A percentile compares a stretch with the other conserved stretches of the same genome.
These are phyloP conservation scores for Microcebus lehilahytsara DNA, from an alignment of 2,113 vertebrate genomes.

Conservation along the genomic window DNA sequence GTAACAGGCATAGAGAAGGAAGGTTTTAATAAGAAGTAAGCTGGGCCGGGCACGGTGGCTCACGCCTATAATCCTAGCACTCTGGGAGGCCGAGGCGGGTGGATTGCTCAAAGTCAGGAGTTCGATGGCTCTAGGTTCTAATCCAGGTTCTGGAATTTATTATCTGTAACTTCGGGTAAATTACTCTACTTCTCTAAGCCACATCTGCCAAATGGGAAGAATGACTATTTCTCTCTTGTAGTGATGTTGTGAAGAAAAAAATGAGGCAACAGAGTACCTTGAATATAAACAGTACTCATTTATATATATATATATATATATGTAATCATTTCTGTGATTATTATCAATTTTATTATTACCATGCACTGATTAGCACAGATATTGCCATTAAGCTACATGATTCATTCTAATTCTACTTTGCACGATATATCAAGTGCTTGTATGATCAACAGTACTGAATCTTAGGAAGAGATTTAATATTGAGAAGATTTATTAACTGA, in stretches of 20 bases:
- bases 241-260: neutral
- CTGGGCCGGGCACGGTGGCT: neutral
- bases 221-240: neutral
- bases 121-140: neutral
- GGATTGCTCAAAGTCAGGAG: no score
- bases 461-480: neutral
- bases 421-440: neutral
- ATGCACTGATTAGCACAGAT: neutral
- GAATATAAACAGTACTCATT: neutral
- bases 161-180: neutral
- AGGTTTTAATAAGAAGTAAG: neutral
- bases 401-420: neutral
- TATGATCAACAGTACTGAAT: neutral
- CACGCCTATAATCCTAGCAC: no score
- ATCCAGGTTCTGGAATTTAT: neutral
- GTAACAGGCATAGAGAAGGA: neutral
- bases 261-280: neutral
- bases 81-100: no score
- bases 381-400: neutral
- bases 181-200: neutral
- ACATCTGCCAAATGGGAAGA: neutral
- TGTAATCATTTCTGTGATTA: conserved; percentile 10
- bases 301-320: no score
- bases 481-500: neutral
- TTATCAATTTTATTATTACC: conserved; percentile 22